These are phyloP conservation scores for Stercorarius parasiticus DNA, from an alignment of 2,113 vertebrate species.

Conservation along the genomic window DNA sequence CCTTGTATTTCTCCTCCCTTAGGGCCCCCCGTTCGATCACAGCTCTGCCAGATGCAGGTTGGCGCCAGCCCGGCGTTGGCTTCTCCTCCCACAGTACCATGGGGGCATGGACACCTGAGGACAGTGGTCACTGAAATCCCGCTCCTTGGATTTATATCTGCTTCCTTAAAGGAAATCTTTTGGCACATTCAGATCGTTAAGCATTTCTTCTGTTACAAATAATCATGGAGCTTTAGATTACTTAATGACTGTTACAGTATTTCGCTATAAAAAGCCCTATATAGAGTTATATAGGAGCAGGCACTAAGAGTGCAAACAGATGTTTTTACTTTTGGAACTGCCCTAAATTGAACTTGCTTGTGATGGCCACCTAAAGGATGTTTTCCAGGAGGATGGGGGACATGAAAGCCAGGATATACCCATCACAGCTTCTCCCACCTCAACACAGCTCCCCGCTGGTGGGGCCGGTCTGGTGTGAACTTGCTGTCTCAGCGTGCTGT, in stretches of 20 bases:
- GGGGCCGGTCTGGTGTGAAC: background rate
- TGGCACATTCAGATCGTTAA: background rate
- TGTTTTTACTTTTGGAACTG: background rate
- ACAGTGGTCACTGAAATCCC: background rate
- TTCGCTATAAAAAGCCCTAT: background rate
- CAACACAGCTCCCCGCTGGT: background rate
- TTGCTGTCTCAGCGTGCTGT: background rate
- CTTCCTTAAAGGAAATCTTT: background rate
- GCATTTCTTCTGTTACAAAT: background rate
- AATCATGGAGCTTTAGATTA: background rate
- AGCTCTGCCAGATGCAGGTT: background rate
- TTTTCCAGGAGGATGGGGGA: background rate
- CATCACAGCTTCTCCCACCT: background rate
- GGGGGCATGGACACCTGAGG: background rate
- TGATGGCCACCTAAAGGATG: background rate
- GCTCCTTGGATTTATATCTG: background rate
- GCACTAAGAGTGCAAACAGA: background rate
- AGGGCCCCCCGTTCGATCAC: accelerated
- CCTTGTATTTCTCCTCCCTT: background rate
- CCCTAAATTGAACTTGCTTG: background rate
- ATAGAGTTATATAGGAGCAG: background rate
- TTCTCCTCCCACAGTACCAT: background rate
- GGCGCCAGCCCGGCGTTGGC: background rate
- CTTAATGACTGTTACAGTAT: background rate
- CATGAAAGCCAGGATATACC: background rate